Evolutionary conservation across 2,888 invertebrate genomes (phyloP).

Genomic region (Caenorhabditis zanzibari): DNA sequence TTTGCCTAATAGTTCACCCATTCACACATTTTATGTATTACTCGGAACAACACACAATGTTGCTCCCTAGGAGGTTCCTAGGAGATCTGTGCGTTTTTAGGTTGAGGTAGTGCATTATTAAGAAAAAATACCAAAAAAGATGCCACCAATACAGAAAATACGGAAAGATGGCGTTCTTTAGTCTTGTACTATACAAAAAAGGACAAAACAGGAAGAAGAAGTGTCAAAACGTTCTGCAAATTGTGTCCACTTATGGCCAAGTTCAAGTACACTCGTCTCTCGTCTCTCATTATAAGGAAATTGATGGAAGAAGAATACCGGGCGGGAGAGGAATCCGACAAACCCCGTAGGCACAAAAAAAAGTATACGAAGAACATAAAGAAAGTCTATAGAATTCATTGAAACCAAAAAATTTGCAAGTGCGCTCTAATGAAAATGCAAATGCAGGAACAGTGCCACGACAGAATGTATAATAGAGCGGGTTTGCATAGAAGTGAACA

Average conservation of each 20-base stretch:
- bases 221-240: constrained; percentile 40
- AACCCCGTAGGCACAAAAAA: background rate
- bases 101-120: too few relatives aligned
- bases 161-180: constrained; percentile 18
- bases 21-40: background rate
- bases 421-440: background rate
- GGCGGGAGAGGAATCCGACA: background rate
- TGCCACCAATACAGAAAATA: background rate
- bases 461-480: constrained; percentile 1
- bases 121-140: background rate
- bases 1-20: background rate
- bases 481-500: background rate
- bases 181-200: constrained; percentile 10
- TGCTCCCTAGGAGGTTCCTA: too few relatives aligned
- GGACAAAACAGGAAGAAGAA: background rate
- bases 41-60: background rate
- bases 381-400: background rate
- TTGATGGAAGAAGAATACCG: constrained; percentile 17
- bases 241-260: constrained; percentile 52
- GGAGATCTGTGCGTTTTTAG: too few relatives aligned
- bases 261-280: constrained; percentile 49
- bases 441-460: background rate
- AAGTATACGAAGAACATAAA: constrained; percentile 7
- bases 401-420: constrained; percentile 2
- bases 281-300: constrained; percentile 23